Evolutionary conservation across 2,797 vertebrate genomes (phyloP), one percentile per base, ranked within the genome.

Genomic region (Dipus sagitta): DNA sequence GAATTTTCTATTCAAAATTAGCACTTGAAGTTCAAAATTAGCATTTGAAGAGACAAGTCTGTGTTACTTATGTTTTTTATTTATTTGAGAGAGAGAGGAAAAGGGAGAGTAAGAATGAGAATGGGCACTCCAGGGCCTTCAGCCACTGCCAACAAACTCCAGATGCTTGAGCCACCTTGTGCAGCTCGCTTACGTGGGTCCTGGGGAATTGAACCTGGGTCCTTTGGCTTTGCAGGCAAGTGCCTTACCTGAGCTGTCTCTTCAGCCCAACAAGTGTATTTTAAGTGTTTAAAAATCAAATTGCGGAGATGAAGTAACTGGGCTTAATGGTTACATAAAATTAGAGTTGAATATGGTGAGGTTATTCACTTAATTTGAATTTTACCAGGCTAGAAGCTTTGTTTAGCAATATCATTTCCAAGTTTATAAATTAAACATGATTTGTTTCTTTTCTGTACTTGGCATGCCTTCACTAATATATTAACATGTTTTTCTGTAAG

Each of bases 251-350:
- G 47, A 47, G 9, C 47, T 47, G 9, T 47, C 47, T 9, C 47
- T 47, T 7, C 47, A 10, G 47, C 47, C 47, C 9, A 10, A 47
- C 47, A 47, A 47, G 47, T 47, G 47, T 47, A 6, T 82, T 91
- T 77, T 76, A 86, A 92, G 38, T 93, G 72, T 54, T 82, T 47
- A 80, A 83, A 93, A 83, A 86, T 47, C 3, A 86, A n/a, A 92
- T 75, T 84, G 34, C 70, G 23, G n/a, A 79, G 79, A 83, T 21
- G 32, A 92, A 91, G n/a, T 82, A 85, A 88, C 89, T 68, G 34
- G 81, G 71, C 21, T 54, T 93, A 72, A 18, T 60, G 26, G 26
- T 81, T 94, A 62, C 34, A 92, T 92, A 81, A 87, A 95, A 79
- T 90, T 38, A 92, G 77, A 96, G 81, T 26, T 78, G 75, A 90